Evolutionary conservation across 1,140 invertebrate genomes (phyloP), one percentile per base, ranked within the genome.

Genomic region (Physella acuta): DNA sequence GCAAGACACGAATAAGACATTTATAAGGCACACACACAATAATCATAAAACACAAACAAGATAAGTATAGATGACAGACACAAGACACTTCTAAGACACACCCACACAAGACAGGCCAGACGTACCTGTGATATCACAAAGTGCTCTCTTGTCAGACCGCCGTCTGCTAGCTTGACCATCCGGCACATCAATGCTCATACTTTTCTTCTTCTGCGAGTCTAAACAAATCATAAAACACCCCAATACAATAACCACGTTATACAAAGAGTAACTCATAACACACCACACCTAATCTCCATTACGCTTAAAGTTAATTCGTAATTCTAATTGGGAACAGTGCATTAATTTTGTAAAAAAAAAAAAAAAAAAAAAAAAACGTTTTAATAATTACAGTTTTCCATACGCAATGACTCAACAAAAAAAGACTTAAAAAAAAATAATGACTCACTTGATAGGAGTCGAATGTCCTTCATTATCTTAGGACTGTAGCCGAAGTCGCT

Each of bases 171-270:
- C 63, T 1, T 64, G 56, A 30, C 64, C 37, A n/a, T 62, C 60
- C 0, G 66, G 63, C 34, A 56, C n/a, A 30, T 76, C 74, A 44
- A 58, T 51, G 20, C 53, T 65, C 24, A 51, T 24, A 67, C 73
- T 62, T 24, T 72, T 72, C 49, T 74, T 74, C 36, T 71, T 62
- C 33, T 63, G 70, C n/a, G 73, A 65, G 36, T 62, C 73, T 74
- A 62, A 5, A 8, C 2, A 55, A 65, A n/a, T n/a, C n/a, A n/a
- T n/a, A n/a, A n/a, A n/a, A n/a, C n/a, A n/a, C n/a, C n/a, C n/a
- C n/a, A n/a, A n/a, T n/a, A n/a, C n/a, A n/a, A n/a, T n/a, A n/a
- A n/a, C n/a, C n/a, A n/a, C n/a, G n/a, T n/a, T n/a, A n/a, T n/a
- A n/a, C n/a, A n/a, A n/a, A n/a, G n/a, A n/a, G n/a, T n/a, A n/a